These are phyloP conservation scores for Dolichoris vasculosae DNA, from an alignment of 1,140 invertebrate species.

Conservation along the genomic window DNA sequence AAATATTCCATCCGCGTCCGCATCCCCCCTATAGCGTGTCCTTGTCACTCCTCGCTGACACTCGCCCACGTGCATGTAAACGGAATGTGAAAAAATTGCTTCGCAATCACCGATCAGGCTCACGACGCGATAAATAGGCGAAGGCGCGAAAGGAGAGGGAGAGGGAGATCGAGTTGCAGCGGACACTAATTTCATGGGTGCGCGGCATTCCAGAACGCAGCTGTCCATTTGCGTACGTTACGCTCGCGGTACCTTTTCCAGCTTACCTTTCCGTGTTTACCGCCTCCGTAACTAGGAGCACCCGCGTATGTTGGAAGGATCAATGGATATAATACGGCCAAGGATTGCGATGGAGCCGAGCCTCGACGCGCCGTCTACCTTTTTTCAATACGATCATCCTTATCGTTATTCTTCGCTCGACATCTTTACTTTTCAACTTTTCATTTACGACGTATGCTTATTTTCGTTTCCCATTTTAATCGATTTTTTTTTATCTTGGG, in stretches of 20 bases:
- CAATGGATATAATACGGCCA: neutral
- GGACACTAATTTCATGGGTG: slow-evolving; percentile 60
- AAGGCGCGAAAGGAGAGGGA: neutral
- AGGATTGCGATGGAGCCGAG: neutral
- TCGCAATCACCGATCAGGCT: slow-evolving; percentile 43
- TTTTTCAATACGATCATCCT: neutral
- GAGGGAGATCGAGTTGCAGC: slow-evolving; percentile 49
- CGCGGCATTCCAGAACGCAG: slow-evolving; percentile 58
- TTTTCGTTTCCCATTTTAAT: too few species aligned
- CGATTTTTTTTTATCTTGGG: too few species aligned
- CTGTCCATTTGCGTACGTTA: too few species aligned
- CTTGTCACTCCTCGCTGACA: slow-evolving; percentile 34
- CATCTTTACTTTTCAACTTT: too few species aligned
- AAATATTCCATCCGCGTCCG: slow-evolving; percentile 13
- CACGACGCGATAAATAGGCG: neutral
- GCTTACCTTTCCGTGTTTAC: neutral
- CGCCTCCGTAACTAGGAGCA: neutral
- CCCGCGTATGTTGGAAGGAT: neutral
- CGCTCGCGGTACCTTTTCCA: slow-evolving; percentile 22
- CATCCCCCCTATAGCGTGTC: slow-evolving; percentile 19
- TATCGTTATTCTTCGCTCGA: too few species aligned
- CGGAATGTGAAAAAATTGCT: slow-evolving; percentile 48
- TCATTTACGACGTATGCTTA: too few species aligned
- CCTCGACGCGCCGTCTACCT: neutral
- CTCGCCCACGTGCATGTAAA: slow-evolving; percentile 28